Conservation (phyloP, 2,113 vertebrate species). For the Aphelocoma coerulescens region DNA sequence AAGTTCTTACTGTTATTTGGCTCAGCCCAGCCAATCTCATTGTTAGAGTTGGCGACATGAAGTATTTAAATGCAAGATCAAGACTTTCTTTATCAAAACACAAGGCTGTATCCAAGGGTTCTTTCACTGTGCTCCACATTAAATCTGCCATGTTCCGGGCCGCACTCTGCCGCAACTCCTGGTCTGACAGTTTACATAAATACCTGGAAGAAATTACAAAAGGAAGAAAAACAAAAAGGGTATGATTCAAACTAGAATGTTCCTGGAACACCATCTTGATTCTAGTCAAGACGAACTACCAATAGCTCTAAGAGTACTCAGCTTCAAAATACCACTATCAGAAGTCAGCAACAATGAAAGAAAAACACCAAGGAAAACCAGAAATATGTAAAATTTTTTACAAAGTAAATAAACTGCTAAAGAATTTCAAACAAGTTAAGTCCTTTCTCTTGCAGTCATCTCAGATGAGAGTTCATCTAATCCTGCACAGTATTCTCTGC, state of each 20-base stretch:
- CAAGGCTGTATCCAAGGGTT: conserved; percentile 94
- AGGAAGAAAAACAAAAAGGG: neutral
- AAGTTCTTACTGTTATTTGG: conserved; percentile 92
- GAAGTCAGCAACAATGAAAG: neutral
- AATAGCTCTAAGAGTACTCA: neutral
- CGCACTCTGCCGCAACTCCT: conserved; percentile 96
- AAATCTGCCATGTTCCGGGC: conserved; percentile 98
- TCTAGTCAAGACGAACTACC: neutral
- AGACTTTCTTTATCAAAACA: conserved; percentile 99
- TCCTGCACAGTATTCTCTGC: neutral
- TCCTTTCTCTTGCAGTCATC: neutral
- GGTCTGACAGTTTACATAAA: conserved; percentile 97
- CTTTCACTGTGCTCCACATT: conserved; percentile 99
- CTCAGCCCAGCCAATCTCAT: conserved; percentile 98
- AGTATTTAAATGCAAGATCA: conserved; percentile 98
- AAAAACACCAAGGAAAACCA: neutral
- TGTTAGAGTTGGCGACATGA: conserved; percentile 98
- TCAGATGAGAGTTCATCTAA: neutral
- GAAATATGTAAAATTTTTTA: neutral
- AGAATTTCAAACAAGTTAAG: neutral
- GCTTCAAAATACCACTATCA: neutral
- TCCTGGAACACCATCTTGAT: neutral
- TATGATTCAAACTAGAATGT: neutral
- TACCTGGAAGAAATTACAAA: conserved; percentile 79
- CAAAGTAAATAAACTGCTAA: neutral